phyloP scores from a whole-genome alignment of 2,888 invertebrate species.

The Trichopria drosophilae region DNA sequence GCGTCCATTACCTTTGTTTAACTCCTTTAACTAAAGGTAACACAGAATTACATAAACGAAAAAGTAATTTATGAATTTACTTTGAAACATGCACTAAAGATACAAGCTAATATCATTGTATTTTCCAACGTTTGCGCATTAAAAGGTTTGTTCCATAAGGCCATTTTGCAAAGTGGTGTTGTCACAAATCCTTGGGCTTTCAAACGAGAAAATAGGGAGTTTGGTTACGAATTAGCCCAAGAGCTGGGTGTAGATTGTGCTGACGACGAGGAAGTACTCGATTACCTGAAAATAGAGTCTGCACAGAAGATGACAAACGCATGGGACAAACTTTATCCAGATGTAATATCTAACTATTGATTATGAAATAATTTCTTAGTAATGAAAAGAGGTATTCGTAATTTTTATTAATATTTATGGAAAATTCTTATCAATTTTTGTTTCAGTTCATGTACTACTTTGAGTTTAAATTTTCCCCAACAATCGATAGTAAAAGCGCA shows the following conservation, averaged over 20 bases:
- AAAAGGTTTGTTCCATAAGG: constrained; percentile 50
- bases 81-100: too few relatives aligned
- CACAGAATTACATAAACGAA: too few relatives aligned
- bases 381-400: neutral
- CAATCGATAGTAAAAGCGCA: constrained; percentile 30
- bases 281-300: constrained; percentile 38
- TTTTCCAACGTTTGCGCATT: too few relatives aligned
- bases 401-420: neutral
- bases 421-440: constrained; percentile 2
- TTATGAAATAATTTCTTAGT: neutral
- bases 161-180: constrained; percentile 45
- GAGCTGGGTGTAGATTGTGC: constrained; percentile 37
- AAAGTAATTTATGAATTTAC: too few relatives aligned
- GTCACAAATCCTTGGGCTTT: constrained; percentile 34
- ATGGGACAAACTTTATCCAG: constrained; percentile 36
- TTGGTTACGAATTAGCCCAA: constrained; percentile 34
- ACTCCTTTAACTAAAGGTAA: constrained; percentile 44
- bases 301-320: constrained; percentile 48
- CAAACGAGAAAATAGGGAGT: constrained; percentile 23
- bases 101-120: too few relatives aligned
- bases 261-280: constrained; percentile 37
- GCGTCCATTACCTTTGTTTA: constrained; percentile 34
- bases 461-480: constrained; percentile 27
- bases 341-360: constrained; percentile 22
- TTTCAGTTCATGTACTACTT: constrained; percentile 21